Conservation (phyloP, 2,797 vertebrate species). For the Columba guinea region DNA sequence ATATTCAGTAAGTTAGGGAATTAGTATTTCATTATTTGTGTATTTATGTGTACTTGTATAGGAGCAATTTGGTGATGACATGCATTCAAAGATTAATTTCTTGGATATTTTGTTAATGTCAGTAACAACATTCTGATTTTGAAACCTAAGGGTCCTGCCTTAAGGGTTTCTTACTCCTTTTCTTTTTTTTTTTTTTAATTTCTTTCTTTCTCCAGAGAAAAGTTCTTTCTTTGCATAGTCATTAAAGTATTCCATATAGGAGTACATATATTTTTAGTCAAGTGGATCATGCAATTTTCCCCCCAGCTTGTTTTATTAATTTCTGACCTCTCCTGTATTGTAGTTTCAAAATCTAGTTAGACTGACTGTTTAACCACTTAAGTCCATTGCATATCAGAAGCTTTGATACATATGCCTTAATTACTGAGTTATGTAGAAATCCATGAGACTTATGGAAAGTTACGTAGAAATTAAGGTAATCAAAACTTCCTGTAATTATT, state of each 20-base stretch:
- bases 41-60: background rate
- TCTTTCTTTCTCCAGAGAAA: background rate
- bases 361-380: background rate
- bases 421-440: background rate
- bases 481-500: background rate
- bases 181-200: background rate
- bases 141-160: background rate
- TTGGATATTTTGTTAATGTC: background rate
- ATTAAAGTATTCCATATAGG: background rate
- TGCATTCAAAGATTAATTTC: background rate
- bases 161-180: background rate
- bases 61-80: background rate
- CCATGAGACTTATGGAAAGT: background rate
- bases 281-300: background rate
- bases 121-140: background rate
- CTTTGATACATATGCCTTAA: background rate
- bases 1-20: background rate
- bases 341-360: conserved; percentile 3
- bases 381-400: background rate
- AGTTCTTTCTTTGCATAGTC: background rate
- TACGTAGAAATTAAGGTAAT: background rate
- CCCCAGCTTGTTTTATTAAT: background rate
- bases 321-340: background rate
- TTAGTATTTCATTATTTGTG: background rate
- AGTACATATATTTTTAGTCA: background rate